phyloP scores from a whole-genome alignment of 2,797 vertebrate species.

The Craterocephalus amniculus region DNA sequence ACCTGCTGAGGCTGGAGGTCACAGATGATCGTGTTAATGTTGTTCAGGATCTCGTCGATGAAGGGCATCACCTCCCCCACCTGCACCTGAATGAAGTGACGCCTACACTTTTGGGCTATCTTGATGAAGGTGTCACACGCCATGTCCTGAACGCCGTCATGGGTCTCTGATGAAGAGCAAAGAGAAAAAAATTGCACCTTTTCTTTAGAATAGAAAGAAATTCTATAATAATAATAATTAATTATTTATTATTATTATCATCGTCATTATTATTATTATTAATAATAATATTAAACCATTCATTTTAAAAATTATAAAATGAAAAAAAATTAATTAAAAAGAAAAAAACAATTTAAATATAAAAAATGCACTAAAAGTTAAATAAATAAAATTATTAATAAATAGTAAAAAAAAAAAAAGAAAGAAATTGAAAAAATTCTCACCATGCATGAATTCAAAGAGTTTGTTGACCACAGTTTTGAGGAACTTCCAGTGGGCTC shows the following conservation, averaged over 20 bases:
- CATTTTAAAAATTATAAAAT: no score
- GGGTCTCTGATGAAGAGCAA: slow-evolving; percentile 88
- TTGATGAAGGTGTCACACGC: slow-evolving; percentile 99
- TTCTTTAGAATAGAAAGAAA: no score
- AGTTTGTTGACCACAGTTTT: slow-evolving; percentile 99
- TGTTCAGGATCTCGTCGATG: slow-evolving; percentile 98
- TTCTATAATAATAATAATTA: no score
- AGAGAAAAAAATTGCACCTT: background rate
- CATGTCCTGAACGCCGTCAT: slow-evolving; percentile 99
- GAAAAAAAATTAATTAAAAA: no score
- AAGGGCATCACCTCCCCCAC: slow-evolving; percentile 99
- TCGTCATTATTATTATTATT: no score
- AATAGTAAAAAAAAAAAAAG: no score
- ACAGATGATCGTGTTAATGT: slow-evolving; percentile 99
- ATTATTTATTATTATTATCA: no score
- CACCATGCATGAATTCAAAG: slow-evolving; percentile 99
- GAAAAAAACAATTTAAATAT: no score
- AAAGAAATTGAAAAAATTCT: slow-evolving; percentile 44
- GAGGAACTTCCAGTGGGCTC: slow-evolving; percentile 98
- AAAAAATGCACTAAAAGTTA: no score
- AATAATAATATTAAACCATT: no score
- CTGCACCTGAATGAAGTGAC: slow-evolving; percentile 98
- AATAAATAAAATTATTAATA: background rate
- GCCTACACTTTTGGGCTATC: slow-evolving; percentile 97
- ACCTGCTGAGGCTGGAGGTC: slow-evolving; percentile 99